Conservation (phyloP, 1,140 invertebrate species). For the Euwallacea fornicatus region DNA sequence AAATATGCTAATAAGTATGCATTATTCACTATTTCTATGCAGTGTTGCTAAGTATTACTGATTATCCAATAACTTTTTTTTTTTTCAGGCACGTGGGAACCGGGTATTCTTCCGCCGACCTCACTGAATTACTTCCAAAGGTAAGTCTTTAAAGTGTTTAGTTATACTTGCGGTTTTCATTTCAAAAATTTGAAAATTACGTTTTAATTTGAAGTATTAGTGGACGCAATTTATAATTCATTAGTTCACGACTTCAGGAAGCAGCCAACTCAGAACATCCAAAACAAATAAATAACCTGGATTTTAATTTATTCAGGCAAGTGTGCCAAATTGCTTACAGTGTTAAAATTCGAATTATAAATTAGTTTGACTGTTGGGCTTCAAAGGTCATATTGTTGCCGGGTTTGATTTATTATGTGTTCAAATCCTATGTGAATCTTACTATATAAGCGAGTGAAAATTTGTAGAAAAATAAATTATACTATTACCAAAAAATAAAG, state of each 20-base stretch:
- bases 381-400: not conserved
- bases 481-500: too few species aligned
- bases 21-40: too few species aligned
- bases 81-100: conserved; percentile 13
- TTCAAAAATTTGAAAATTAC: not conserved
- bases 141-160: not conserved
- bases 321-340: conserved; percentile 6
- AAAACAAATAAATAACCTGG: not conserved
- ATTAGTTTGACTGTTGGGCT: conserved; percentile 2
- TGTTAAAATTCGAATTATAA: conserved; percentile 8
- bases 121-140: conserved; percentile 13
- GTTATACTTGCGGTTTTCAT: not conserved
- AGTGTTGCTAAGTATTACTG: too few species aligned
- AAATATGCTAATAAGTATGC: too few species aligned
- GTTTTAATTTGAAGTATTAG: too few species aligned
- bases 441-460: too few species aligned
- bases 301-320: conserved; percentile 5
- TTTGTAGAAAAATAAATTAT: too few species aligned
- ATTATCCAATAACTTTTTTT: not conserved
- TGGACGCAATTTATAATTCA: too few species aligned
- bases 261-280: not conserved
- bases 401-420: conserved; percentile 8
- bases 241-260: not conserved
- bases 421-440: not conserved
- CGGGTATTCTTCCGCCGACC: not conserved